Conservation (phyloP, 2,888 invertebrate species). For the Odiellus spinosus region DNA sequence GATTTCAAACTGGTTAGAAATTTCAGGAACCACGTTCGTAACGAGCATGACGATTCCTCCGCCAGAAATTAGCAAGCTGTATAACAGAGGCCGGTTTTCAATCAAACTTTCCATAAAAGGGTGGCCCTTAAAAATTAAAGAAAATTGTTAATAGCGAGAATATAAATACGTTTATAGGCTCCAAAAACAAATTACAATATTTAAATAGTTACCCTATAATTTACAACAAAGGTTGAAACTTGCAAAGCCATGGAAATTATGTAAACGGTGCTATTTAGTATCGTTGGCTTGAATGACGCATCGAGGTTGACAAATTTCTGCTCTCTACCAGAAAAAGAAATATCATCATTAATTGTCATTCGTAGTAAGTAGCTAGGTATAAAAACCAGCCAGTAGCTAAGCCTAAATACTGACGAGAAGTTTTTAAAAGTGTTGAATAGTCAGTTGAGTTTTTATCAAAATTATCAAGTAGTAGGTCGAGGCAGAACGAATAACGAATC, state of each 20-base stretch:
- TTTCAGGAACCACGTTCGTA: constrained; percentile 64
- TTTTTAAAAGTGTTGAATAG: too few relatives aligned
- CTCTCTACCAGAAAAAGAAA: constrained; percentile 13
- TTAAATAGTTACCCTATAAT: constrained; percentile 62
- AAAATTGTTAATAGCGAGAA: neutral
- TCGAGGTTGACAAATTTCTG: constrained; percentile 44
- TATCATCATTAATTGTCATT: too few relatives aligned
- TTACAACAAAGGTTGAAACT: constrained; percentile 95
- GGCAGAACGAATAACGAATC: too few relatives aligned
- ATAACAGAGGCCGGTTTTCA: constrained; percentile 81
- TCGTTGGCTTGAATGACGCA: constrained; percentile 72
- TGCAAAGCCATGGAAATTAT: constrained; percentile 95
- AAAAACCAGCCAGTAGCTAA: neutral
- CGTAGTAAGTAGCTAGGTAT: neutral
- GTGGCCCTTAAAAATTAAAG: constrained; percentile 53
- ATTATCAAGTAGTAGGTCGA: too few relatives aligned
- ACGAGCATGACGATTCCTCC: constrained; percentile 67
- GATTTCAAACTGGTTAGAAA: constrained; percentile 81
- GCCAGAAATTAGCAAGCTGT: constrained; percentile 70
- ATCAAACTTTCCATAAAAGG: constrained; percentile 95
- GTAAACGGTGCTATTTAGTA: constrained; percentile 95
- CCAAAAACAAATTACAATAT: neutral
- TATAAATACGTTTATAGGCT: neutral
- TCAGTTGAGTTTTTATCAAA: too few relatives aligned
- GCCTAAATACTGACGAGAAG: too few relatives aligned